These are phyloP conservation scores for Clusia tigrina DNA, from an alignment of 2,888 invertebrate species.

Conservation along the genomic window DNA sequence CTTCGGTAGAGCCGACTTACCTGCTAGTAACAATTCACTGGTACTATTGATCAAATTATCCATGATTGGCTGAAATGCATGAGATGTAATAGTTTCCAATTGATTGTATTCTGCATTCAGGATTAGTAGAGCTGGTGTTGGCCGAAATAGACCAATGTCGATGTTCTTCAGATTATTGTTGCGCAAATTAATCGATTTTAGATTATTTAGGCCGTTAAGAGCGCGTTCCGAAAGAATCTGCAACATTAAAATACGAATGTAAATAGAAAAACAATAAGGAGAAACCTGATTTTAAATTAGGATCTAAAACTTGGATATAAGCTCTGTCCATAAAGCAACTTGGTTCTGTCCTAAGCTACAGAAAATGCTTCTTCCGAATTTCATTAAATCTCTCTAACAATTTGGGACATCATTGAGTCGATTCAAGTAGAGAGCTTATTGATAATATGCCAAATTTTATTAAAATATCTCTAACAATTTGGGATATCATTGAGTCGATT, in stretches of 20 bases:
- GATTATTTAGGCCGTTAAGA: conserved; percentile 77
- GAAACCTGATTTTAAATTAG: too few species aligned
- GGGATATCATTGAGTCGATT: too few species aligned
- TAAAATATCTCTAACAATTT: too few species aligned
- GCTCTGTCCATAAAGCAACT: too few species aligned
- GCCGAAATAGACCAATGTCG: conserved; percentile 76
- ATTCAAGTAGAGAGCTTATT: too few species aligned
- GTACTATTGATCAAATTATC: conserved; percentile 78
- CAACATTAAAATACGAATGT: conserved; percentile 30
- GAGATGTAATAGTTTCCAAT: conserved; percentile 78
- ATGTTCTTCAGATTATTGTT: conserved; percentile 79
- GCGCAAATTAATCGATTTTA: conserved; percentile 76
- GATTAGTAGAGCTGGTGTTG: conserved; percentile 76
- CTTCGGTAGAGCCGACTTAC: conserved; percentile 67
- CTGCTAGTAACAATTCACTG: conserved; percentile 79
- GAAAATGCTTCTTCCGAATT: too few species aligned
- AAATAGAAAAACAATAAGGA: background rate
- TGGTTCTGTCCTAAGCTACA: too few species aligned
- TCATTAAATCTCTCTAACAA: too few species aligned
- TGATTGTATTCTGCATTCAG: conserved; percentile 81
- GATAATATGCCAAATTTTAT: too few species aligned
- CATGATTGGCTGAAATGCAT: conserved; percentile 77
- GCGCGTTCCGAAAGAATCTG: conserved; percentile 79
- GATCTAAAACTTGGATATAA: too few species aligned
- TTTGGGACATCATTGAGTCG: too few species aligned